These are phyloP conservation scores for Coelopa pilipes DNA, from an alignment of 2,888 invertebrate species.

Conservation along the genomic window DNA sequence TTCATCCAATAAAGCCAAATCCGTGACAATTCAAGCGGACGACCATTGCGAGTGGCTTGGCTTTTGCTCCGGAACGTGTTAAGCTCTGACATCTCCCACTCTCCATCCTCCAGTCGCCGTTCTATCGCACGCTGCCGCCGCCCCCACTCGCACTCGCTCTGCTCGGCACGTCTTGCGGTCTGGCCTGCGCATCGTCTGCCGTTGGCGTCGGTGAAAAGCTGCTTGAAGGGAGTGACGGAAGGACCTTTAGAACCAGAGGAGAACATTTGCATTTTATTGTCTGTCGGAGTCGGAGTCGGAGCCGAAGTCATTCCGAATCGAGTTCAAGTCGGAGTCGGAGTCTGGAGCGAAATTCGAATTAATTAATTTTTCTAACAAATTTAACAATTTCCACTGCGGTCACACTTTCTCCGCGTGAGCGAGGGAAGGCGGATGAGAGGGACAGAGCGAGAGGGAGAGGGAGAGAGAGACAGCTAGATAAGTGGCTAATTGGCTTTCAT, in stretches of 20 bases:
- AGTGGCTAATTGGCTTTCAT: constrained; percentile 5
- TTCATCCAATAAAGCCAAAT: constrained; percentile 20
- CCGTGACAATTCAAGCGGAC: constrained; percentile 14
- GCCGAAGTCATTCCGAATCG: no score
- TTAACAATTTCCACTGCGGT: constrained; percentile 1
- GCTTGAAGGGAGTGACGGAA: no score
- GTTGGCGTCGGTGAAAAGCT: no score
- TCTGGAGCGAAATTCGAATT: no score
- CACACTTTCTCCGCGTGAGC: not conserved
- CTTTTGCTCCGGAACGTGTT: constrained; percentile 21
- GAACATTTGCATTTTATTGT: constrained; percentile 7
- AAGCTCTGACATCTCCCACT: constrained; percentile 18
- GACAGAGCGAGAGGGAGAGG: not conserved
- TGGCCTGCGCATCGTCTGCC: not conserved
- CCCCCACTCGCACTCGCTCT: no score
- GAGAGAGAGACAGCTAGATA: not conserved
- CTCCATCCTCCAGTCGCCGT: not conserved
- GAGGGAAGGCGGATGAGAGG: not conserved
- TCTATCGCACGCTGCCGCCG: no score
- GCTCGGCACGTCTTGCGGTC: not conserved
- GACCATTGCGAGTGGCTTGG: constrained; percentile 4
- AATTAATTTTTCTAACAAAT: constrained; percentile 14
- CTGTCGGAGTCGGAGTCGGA: not conserved
- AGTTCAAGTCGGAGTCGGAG: no score
- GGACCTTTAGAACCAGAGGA: no score